phyloP scores from a whole-genome alignment of 2,797 vertebrate genomes.

The Megalops cyprinoides region DNA sequence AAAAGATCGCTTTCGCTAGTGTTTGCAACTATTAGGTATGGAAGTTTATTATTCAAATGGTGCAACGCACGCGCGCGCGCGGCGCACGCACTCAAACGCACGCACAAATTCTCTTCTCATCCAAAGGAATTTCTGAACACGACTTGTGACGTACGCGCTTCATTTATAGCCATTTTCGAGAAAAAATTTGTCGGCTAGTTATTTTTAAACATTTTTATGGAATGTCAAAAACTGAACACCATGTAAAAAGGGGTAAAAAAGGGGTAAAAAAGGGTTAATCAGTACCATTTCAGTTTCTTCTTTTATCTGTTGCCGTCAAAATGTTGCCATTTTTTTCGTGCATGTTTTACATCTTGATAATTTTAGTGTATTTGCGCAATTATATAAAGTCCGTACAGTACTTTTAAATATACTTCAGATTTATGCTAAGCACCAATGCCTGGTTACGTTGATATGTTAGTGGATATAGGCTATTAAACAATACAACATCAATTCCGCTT shows the following conservation, averaged over 20 bases:
- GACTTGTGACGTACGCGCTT: constrained; percentile 1
- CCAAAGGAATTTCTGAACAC: constrained; percentile 11
- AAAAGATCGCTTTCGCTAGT: not conserved
- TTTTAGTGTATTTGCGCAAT: not conserved
- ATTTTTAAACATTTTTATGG: not conserved
- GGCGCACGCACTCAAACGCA: not conserved
- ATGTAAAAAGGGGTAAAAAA: not conserved
- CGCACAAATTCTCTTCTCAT: not conserved
- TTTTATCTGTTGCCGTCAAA: not conserved
- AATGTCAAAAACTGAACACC: constrained; percentile 1
- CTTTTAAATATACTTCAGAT: no score
- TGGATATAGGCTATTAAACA: no score
- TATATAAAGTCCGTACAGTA: not conserved
- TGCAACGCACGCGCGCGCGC: not conserved
- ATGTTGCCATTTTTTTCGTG: not conserved
- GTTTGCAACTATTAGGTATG: not conserved
- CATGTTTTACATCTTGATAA: not conserved
- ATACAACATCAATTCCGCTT: no score
- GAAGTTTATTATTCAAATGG: not conserved
- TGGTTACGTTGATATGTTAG: no score
- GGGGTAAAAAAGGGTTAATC: not conserved
- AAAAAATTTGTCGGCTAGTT: not conserved
- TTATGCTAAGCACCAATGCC: no score
- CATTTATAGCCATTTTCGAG: not conserved
- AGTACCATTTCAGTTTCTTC: not conserved